Percentiles rank a stretch among this genome's conserved stretches.
phyloP scores from a whole-genome alignment of 1,140 invertebrate species.

The Berghia stephanieae region DNA sequence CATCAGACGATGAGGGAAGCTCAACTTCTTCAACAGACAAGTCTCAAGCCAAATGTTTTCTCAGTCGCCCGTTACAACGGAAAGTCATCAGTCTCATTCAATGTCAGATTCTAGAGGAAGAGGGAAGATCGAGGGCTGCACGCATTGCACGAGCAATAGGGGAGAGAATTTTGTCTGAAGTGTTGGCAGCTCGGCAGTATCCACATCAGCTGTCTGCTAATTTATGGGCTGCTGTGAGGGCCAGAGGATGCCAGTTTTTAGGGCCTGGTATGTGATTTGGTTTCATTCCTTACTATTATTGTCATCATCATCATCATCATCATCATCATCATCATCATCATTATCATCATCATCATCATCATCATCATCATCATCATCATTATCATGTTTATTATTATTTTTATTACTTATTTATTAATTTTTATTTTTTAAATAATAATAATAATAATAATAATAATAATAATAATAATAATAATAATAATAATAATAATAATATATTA shows the following conservation, averaged over 20 bases:
- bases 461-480: conserved; percentile 12
- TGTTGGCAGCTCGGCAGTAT: conserved; percentile 94
- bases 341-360: conserved; percentile 27
- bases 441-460: conserved; percentile 29
- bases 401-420: background rate
- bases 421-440: background rate
- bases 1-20: conserved; percentile 26
- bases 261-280: conserved; percentile 78
- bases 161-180: conserved; percentile 92
- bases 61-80: conserved; percentile 93
- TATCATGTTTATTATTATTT: background rate
- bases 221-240: conserved; percentile 95
- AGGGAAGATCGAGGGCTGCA: conserved; percentile 78
- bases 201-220: conserved; percentile 90
- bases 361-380: conserved; percentile 14
- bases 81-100: conserved; percentile 92
- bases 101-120: conserved; percentile 90
- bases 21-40: background rate
- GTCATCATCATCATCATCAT: conserved; percentile 34
- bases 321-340: conserved; percentile 31
- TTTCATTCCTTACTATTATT: conserved; percentile 11
- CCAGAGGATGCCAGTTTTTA: conserved; percentile 96
- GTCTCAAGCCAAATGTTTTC: conserved; percentile 47
- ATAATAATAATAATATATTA: conserved; percentile 12
- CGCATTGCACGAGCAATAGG: conserved; percentile 87